These are phyloP conservation scores for Nymphalis urticae DNA, from an alignment of 2,888 invertebrate species.

Conservation along the genomic window DNA sequence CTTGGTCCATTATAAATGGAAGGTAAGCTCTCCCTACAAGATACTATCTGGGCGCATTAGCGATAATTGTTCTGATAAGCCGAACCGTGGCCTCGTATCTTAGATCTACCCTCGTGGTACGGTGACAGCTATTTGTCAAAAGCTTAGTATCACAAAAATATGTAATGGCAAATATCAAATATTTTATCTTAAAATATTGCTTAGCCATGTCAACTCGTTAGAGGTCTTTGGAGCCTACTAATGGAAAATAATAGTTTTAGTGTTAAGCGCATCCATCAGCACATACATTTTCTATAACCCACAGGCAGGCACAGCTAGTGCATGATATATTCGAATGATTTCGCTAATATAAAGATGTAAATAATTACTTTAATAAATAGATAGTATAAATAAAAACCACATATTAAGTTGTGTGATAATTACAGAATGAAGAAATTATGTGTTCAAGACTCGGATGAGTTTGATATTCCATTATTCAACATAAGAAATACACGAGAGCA, in stretches of 20 bases:
- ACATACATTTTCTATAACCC: too few relatives aligned
- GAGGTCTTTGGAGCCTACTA: background rate
- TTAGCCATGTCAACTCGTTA: background rate
- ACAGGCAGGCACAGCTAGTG: too few relatives aligned
- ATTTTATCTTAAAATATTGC: background rate
- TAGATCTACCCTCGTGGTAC: constrained; percentile 58
- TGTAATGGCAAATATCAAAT: background rate
- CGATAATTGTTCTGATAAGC: constrained; percentile 59
- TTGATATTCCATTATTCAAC: too few relatives aligned
- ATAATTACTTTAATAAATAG: too few relatives aligned
- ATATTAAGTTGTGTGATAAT: too few relatives aligned
- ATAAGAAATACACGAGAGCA: too few relatives aligned
- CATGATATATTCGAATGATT: too few relatives aligned
- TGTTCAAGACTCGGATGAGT: too few relatives aligned
- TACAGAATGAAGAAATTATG: too few relatives aligned
- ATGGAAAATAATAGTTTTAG: background rate
- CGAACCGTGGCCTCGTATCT: constrained; percentile 48
- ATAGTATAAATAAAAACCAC: too few relatives aligned
- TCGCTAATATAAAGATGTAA: too few relatives aligned
- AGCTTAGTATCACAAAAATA: constrained; percentile 16
- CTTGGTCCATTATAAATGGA: constrained; percentile 7
- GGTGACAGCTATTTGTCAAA: constrained; percentile 64
- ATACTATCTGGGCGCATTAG: constrained; percentile 69
- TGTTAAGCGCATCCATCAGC: background rate
- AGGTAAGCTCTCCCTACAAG: constrained; percentile 38